Percentiles rank a stretch among this genome's conserved stretches.
These are phyloP conservation scores for Macrotrachela quadricornifera DNA, from an alignment of 1,140 invertebrate species.

Conservation along the genomic window DNA sequence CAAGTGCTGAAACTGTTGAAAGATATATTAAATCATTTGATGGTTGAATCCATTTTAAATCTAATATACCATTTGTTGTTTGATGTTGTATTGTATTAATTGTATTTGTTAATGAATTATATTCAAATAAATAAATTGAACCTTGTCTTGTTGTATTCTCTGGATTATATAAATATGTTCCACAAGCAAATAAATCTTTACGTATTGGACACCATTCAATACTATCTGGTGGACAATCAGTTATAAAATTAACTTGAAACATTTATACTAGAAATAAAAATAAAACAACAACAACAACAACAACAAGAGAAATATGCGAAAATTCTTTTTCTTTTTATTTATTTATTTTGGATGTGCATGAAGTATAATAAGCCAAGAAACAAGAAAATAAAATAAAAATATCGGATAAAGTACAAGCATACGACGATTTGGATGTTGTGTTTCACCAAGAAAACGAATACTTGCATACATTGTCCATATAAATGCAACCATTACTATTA, in stretches of 20 bases:
- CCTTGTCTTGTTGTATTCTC: background rate
- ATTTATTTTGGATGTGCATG: too few species aligned
- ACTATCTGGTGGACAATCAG: slow-evolving; percentile 2
- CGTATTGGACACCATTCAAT: background rate
- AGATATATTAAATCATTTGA: too few species aligned
- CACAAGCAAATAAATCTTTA: background rate
- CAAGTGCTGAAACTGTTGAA: too few species aligned
- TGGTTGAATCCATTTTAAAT: slow-evolving; percentile 2
- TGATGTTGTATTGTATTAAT: background rate
- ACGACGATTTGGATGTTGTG: slow-evolving; percentile 63
- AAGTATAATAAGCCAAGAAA: slow-evolving; percentile 69
- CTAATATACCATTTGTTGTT: background rate
- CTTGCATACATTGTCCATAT: slow-evolving; percentile 64
- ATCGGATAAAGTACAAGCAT: slow-evolving; percentile 77
- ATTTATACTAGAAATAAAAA: too few species aligned
- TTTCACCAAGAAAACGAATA: slow-evolving; percentile 40
- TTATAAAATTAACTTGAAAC: background rate
- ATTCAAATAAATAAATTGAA: background rate
- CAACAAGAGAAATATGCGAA: too few species aligned
- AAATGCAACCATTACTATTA: slow-evolving; percentile 59
- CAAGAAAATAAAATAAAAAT: slow-evolving; percentile 83
- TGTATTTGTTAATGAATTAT: background rate
- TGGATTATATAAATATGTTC: slow-evolving; percentile 1
- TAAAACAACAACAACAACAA: too few species aligned
- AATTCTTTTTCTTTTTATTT: too few species aligned